Percentiles rank a stretch among this genome's conserved stretches.
Conservation (phyloP, 2,888 invertebrate species). For the Apantesis nais region DNA sequence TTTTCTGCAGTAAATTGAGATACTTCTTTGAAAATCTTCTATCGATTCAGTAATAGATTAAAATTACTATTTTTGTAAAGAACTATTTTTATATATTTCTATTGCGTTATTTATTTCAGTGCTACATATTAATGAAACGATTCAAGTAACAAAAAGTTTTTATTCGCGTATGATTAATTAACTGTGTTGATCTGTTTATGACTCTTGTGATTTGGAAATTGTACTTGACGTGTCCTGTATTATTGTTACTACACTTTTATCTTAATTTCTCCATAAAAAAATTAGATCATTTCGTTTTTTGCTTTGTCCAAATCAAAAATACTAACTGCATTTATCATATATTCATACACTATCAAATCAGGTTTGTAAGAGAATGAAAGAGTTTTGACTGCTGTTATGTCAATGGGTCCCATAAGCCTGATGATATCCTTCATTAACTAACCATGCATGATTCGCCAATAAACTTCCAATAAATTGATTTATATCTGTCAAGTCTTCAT, state of each 20-base stretch:
- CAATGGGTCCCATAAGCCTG: too few relatives aligned
- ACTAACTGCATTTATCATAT: background rate
- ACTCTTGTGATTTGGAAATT: background rate
- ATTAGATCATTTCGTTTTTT: background rate
- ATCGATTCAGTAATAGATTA: constrained; percentile 5
- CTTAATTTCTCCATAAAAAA: background rate
- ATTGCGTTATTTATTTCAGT: background rate
- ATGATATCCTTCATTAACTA: too few relatives aligned
- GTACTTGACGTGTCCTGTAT: background rate
- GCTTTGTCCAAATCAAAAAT: background rate
- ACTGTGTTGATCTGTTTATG: background rate
- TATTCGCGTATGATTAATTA: background rate
- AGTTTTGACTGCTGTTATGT: background rate
- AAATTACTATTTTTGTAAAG: background rate
- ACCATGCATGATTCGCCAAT: too few relatives aligned
- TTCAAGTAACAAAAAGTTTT: background rate
- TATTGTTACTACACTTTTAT: background rate
- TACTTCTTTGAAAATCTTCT: constrained; percentile 18
- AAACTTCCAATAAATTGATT: too few relatives aligned
- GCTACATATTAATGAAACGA: background rate
- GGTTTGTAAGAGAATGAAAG: too few relatives aligned
- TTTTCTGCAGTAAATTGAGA: constrained; percentile 26
- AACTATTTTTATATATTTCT: background rate
- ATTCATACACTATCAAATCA: too few relatives aligned
- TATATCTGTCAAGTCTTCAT: too few relatives aligned